These are phyloP conservation scores for Pollimyrus isidori DNA, from an alignment of 2,113 vertebrate genomes.

Conservation along the genomic window DNA sequence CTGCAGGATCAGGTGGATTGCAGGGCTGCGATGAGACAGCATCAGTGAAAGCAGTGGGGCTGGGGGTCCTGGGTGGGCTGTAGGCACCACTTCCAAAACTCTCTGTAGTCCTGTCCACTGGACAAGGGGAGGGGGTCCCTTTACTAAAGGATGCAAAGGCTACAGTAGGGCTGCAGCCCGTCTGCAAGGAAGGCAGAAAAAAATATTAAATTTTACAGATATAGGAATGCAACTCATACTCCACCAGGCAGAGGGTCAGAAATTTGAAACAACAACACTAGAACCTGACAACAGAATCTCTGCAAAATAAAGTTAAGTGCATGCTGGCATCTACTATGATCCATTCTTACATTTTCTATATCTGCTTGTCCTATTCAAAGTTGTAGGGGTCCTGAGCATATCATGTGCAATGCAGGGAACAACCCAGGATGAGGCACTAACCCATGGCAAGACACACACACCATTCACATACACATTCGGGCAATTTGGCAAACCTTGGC, in stretches of 20 bases:
- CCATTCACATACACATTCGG: not conserved
- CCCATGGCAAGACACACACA: not conserved
- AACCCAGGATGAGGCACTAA: not conserved
- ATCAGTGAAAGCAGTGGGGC: constrained; percentile 55
- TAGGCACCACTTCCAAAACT: constrained; percentile 41
- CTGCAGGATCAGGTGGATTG: constrained; percentile 51
- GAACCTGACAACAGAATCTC: not conserved
- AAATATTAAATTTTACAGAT: not conserved
- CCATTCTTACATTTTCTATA: not conserved
- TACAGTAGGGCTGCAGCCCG: constrained; percentile 79
- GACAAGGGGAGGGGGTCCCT: constrained; percentile 55
- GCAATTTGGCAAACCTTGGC: not conserved
- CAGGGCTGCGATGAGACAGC: constrained; percentile 52
- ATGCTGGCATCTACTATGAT: not conserved
- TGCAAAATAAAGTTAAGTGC: not conserved
- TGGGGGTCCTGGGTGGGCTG: constrained; percentile 48
- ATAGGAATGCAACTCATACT: not conserved
- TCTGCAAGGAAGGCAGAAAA: constrained; percentile 57
- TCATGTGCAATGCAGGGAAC: not conserved
- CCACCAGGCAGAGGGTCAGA: not conserved
- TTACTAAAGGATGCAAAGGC: constrained; percentile 78
- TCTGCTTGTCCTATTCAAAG: not conserved
- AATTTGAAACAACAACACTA: not conserved
- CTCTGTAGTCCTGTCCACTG: constrained; percentile 41
- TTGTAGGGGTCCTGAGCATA: not conserved